Evolutionary conservation across 2,797 vertebrate genomes (phyloP), one percentile per base, ranked within the genome.

Genomic region (Masticophis lateralis): DNA sequence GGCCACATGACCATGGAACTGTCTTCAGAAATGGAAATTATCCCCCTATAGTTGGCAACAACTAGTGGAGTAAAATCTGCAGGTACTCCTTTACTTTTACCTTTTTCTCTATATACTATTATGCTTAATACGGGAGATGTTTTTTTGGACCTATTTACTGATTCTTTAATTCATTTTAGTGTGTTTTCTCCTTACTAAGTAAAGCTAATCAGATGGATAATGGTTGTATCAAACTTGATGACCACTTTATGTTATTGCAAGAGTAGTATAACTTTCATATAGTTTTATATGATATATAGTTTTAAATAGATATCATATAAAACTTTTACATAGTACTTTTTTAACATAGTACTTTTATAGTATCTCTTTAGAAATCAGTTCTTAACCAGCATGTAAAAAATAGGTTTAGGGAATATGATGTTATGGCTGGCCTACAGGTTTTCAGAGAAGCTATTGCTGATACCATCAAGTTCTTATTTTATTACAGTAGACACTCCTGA

Each of bases 401-500:
- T 56, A 32, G 53, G 16, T 88, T 61, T 56, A 69, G 22, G 27
- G 18, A n/a, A 53, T 37, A 3, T 56, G 32, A n/a, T 1, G 0
- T 18, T 61, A 47, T 27, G 60, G 37, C 20, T 89, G 8, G 20
- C n/a, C 11, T 59, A n/a, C 4, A 22, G 12, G 16, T 37, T 93
- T 74, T n/a, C 57, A 8, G 32, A 74, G 56, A 83, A 11, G 13
- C 43, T 53, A 27, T 25, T 53, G 74, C 4, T 92, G 60, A 90
- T 60, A 53, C 87, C 90, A 90, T 1, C 2, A 0, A 92, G 1
- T 91, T 9, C 94, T 97, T 87, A 92, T 87, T 69, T 69, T 93
- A 20, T 93, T 91, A 2, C 94, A 99, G 99, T 99, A 96, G 99
- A 99, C 96, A 99, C 99, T 37, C 99, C 99, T 16, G 99, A 99